These are phyloP conservation scores for Podarcis cretensis DNA, from an alignment of 2,113 vertebrate species.

Conservation along the genomic window DNA sequence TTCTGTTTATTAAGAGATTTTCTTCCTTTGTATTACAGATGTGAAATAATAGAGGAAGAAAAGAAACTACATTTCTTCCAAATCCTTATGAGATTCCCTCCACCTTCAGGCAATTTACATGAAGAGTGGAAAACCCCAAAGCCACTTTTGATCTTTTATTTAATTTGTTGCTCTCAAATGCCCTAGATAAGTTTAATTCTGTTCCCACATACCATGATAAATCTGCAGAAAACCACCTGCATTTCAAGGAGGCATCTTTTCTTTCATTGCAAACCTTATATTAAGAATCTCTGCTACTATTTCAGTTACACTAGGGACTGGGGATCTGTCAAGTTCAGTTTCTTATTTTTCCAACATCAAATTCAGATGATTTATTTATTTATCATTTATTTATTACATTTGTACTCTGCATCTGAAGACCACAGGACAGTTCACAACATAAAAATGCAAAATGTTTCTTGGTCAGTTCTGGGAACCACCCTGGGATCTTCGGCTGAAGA, in stretches of 20 bases:
- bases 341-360: too few relatives aligned
- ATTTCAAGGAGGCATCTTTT: neutral
- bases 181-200: neutral
- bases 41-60: neutral
- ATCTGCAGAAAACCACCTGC: conserved; percentile 4
- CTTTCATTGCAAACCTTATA: neutral
- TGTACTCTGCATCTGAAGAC: too few relatives aligned
- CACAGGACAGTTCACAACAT: too few relatives aligned
- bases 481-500: too few relatives aligned
- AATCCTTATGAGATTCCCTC: neutral
- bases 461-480: too few relatives aligned
- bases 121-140: conserved; percentile 23
- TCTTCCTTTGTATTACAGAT: conserved; percentile 2
- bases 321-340: too few relatives aligned
- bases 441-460: too few relatives aligned
- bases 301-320: too few relatives aligned
- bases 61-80: neutral
- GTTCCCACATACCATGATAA: neutral
- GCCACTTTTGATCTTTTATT: conserved; percentile 34
- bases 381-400: too few relatives aligned
- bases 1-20: neutral
- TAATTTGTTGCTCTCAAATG: conserved; percentile 9
- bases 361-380: too few relatives aligned
- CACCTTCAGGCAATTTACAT: neutral
- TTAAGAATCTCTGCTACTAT: neutral